These are phyloP conservation scores for Trematocara zebra DNA, from an alignment of 2,113 vertebrate species.

Conservation along the genomic window DNA sequence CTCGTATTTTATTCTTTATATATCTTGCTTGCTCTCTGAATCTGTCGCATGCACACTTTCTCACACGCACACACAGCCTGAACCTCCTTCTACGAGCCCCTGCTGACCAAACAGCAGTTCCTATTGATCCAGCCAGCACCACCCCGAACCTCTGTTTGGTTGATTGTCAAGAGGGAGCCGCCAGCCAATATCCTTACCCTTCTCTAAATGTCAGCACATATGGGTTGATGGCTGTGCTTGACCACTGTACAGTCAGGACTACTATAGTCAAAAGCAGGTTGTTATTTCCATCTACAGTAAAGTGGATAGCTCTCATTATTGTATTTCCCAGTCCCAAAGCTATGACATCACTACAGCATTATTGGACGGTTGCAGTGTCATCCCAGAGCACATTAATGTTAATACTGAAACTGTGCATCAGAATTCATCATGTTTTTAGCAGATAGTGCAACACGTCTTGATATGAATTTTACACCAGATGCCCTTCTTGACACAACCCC, in stretches of 20 bases:
- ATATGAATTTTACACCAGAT: not conserved
- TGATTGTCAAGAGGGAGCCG: conserved; percentile 28
- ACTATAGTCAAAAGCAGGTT: not conserved
- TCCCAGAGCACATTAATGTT: not conserved
- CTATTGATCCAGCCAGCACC: conserved; percentile 49
- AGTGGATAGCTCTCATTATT: not conserved
- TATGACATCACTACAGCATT: not conserved
- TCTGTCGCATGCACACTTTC: not conserved
- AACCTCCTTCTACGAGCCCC: not conserved
- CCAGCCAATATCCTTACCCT: conserved; percentile 20
- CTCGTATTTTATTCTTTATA: conserved; percentile 41
- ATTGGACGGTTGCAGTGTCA: not conserved
- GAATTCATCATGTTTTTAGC: not conserved
- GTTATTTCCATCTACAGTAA: not conserved
- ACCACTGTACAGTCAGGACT: not conserved
- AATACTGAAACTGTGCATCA: not conserved
- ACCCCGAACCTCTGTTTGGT: conserved; percentile 37
- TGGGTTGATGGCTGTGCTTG: conserved; percentile 2
- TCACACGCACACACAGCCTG: not conserved
- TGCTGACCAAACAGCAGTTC: conserved; percentile 40
- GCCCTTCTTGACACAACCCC: not conserved
- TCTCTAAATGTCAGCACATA: conserved; percentile 52
- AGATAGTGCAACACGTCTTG: not conserved
- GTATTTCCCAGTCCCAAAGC: not conserved
- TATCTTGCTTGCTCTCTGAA: conserved; percentile 15